Evolutionary conservation across 2,888 invertebrate genomes (phyloP).

Genomic region (Nowickia ferox): DNA sequence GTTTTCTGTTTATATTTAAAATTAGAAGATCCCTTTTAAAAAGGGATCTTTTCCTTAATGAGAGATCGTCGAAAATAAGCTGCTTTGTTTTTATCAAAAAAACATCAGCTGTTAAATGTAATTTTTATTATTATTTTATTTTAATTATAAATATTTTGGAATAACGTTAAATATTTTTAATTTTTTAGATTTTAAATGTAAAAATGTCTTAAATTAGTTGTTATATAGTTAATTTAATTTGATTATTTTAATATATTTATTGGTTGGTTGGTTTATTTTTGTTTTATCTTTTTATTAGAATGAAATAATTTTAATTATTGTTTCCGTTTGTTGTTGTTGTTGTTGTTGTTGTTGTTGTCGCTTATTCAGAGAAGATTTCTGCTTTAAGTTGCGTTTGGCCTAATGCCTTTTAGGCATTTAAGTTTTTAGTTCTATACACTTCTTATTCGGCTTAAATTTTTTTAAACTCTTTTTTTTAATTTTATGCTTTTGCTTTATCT

Average conservation of each 20-base stretch:
- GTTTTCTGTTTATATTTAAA: constrained; percentile 45
- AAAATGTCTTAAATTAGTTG: constrained; percentile 78
- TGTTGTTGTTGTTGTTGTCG: constrained; percentile 68
- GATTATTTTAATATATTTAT: constrained; percentile 67
- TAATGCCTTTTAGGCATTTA: constrained; percentile 66
- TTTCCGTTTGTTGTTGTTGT: constrained; percentile 74
- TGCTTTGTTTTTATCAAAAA: constrained; percentile 49
- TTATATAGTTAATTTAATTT: constrained; percentile 65
- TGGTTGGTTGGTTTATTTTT: constrained; percentile 40
- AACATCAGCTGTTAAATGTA: constrained; percentile 45
- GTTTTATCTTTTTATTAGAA: constrained; percentile 68
- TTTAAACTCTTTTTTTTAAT: constrained; percentile 43
- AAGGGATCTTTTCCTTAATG: constrained; percentile 66
- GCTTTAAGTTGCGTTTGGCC: constrained; percentile 37
- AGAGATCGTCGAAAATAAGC: constrained; percentile 77
- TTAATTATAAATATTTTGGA: constrained; percentile 67
- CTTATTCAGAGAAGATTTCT: constrained; percentile 39
- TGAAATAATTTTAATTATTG: constrained; percentile 77
- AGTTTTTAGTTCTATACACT: constrained; percentile 45
- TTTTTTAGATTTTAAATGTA: constrained; percentile 74
- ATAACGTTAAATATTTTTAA: constrained; percentile 65
- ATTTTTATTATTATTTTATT: constrained; percentile 38
- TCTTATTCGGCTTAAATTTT: constrained; percentile 41
- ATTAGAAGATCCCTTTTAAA: constrained; percentile 55
- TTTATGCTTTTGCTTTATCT: constrained; percentile 62